Base-by-base conservation (phyloP, 2,797 vertebrate species). In the Alfaro cultratus region DNA sequence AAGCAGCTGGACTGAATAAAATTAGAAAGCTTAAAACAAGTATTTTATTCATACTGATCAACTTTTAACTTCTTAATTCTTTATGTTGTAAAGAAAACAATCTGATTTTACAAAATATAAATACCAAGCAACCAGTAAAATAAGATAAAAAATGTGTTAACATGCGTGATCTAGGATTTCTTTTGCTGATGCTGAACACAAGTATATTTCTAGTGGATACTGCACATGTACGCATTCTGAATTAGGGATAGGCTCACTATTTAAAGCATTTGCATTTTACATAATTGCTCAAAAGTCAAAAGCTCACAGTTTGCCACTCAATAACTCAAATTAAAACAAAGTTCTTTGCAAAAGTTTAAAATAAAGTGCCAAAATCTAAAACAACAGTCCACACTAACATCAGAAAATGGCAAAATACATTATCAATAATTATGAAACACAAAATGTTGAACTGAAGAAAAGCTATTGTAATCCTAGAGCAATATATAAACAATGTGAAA, bases 1-100 rank as follows among this genome's bases (percentile, higher is more conserved):
- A 75, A 87, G 83, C 64, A 76, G 72, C 49, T 46, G 3, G 21
- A 73, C 31, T 74, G 70, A 41, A 72, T 71, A 64, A 4, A 2
- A 70, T n/a, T 7, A 83, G 45, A 77, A 2, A 0, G 53, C 64
- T 57, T 15, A 46, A 79, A 79, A 64, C 53, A 0, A 57, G 62
- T 36, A n/a, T 77, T 81, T 78, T 45, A 80, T n/a, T 76, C 21
- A 41, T 39, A 36, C 1, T 64, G 60, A 8, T 68, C 18, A 26
- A 39, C 21, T 68, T 68, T 41, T 6, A 26, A 12, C 64, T 53
- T 26, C n/a, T 43, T 55, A 67, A 0, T 47, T 34, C n/a, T 51
- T 70, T 31, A n/a, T 68, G 1, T 39, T 43, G 13, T 39, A 45
- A 53, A 43, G 36, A 39, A 41, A 53, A 34, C 1, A 0, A 70